These are phyloP conservation scores for Pipistrellus kuhlii DNA, from an alignment of 2,797 vertebrate species.

Conservation along the genomic window DNA sequence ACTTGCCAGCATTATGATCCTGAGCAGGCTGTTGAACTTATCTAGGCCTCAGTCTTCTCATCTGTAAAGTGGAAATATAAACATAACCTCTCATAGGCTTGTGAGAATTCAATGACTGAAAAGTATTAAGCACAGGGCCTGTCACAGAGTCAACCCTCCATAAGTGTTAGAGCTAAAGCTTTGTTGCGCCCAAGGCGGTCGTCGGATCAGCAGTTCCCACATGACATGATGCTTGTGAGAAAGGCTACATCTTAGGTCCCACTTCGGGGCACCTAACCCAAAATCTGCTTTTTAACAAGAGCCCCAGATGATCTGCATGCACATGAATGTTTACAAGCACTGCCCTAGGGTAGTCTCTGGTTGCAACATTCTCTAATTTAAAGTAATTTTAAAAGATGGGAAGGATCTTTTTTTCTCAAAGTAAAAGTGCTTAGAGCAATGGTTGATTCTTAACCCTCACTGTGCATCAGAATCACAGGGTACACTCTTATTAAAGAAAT, in stretches of 20 bases:
- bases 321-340: background rate
- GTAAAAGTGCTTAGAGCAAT: background rate
- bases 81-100: background rate
- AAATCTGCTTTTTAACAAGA: background rate
- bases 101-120: background rate
- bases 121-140: background rate
- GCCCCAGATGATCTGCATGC: background rate
- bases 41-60: background rate
- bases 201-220: background rate
- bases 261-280: background rate
- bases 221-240: background rate
- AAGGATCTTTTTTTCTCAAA: background rate
- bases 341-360: background rate
- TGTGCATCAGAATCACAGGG: background rate
- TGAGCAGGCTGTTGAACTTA: background rate
- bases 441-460: background rate
- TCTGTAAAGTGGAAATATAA: slow-evolving; percentile 14
- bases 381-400: background rate
- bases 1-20: background rate
- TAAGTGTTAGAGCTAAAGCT: background rate
- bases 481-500: slow-evolving; percentile 9
- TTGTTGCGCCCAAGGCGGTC: background rate
- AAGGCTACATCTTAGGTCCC: background rate
- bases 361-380: background rate
- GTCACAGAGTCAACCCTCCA: background rate